Evolutionary conservation across 2,113 vertebrate genomes (phyloP), one percentile per base, ranked within the genome.

Genomic region (Oriolus oriolus): DNA sequence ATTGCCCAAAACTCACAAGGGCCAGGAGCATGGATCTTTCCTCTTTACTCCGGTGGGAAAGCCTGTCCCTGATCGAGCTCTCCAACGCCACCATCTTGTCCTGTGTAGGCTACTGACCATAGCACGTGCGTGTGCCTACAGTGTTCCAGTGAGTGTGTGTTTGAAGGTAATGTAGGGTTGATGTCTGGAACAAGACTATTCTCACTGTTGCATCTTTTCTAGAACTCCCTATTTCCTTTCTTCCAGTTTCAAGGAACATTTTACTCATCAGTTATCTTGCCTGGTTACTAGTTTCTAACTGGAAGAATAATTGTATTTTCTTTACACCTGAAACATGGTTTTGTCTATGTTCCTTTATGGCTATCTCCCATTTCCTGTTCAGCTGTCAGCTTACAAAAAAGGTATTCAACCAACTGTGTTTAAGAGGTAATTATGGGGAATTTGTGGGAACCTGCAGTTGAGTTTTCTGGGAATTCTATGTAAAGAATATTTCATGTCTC

Each of bases 51-150:
- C 49, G 22, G 13, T 59, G 26, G 63, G 30, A 68, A 89, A 68
- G 15, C 39, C 35, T 18, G 9, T 49, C 24, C 28, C 42, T 49
- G 56, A 17, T 31, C 13, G 50, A 64, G 44, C 12, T 19, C 28
- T 70, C 8, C n/a, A 59, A 7, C 0, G 0, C n/a, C 19, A 35
- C 30, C 16, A 1, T 21, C 52, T 57, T 65, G 17, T 37, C 54
- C 54, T 5, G 2, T 15, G 20, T 28, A 33, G 37, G 65, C 24
- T 24, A 28, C 33, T 4, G 3, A 50, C 22, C 33, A 26, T 35
- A 82, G 64, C 50, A 53, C 3, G 13, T 16, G 15, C 30, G 30
- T 47, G 30, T 26, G 16, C 39, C 20, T 31, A 10, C 22, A 41
- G 45, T 20, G 56, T 30, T 74, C 31, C 28, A 33, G 21, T 30